Percentiles rank a stretch among this genome's conserved stretches.
Evolutionary conservation across 2,888 invertebrate genomes (phyloP).

Genomic region (Caradrina kadenii): DNA sequence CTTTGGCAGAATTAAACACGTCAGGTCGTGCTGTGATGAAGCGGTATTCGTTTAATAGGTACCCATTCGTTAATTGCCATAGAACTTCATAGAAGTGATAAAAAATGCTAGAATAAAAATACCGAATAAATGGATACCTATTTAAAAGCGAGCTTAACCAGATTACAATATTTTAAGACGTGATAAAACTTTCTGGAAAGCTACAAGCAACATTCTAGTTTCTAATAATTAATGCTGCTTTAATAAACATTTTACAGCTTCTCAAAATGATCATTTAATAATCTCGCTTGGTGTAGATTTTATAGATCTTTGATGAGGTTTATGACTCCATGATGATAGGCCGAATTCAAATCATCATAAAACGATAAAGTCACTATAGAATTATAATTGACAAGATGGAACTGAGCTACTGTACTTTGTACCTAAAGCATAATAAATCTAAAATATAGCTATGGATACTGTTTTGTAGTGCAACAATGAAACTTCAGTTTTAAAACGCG

Average conservation of each 20-base stretch:
- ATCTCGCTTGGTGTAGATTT: constrained; percentile 31
- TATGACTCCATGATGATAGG: constrained; percentile 14
- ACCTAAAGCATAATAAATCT: too few relatives aligned
- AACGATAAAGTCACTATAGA: constrained; percentile 9
- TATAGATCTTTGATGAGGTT: constrained; percentile 37
- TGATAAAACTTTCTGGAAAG: constrained; percentile 23
- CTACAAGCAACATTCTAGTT: background rate
- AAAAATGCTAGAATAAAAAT: too few relatives aligned
- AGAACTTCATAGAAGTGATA: too few relatives aligned
- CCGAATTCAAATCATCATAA: constrained; percentile 8
- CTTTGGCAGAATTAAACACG: too few relatives aligned
- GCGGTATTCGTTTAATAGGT: too few relatives aligned
- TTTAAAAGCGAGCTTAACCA: background rate
- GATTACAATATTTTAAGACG: background rate
- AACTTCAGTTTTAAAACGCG: background rate
- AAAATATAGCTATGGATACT: too few relatives aligned
- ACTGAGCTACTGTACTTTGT: background rate
- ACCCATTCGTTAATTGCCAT: too few relatives aligned
- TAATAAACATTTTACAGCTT: constrained; percentile 27
- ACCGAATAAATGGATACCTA: background rate
- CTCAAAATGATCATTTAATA: constrained; percentile 26
- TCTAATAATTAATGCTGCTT: constrained; percentile 18
- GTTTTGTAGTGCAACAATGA: constrained; percentile 5
- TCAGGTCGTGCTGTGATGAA: too few relatives aligned
- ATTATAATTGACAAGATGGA: constrained; percentile 11